Evolutionary conservation across 2,888 invertebrate genomes (phyloP), one percentile per base, ranked within the genome.

Genomic region (Brenthis ino): DNA sequence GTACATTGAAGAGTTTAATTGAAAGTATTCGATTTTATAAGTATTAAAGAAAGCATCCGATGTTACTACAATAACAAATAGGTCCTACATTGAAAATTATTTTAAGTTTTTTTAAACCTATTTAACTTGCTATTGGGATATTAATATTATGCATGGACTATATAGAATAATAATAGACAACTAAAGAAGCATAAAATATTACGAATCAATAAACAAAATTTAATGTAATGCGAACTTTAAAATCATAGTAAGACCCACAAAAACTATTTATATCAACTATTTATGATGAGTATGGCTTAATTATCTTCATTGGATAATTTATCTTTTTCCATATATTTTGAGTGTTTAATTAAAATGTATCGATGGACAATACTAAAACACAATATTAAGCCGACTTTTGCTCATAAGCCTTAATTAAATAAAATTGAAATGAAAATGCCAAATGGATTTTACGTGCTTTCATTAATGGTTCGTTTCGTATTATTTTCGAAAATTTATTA

Each of bases 361-460:
- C 76, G 71, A 78, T 79, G 76, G 79, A 82, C 82, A 80, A 80
- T 76, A 77, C 77, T 76, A 78, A 80, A 81, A 82, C 77, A 80
- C 77, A 79, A 80, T 78, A 81, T 82, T 79, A 81, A 80, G 77
- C 77, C 73, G 72, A 81, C 81, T 82, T 78, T 80, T 81, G 81
- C 85, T 81, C 85, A 85, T 86, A 86, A 87, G 86, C 90, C 85
- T 90, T 93, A 92, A 93, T 92, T 91, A 92, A 92, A 93, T 93
- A 91, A 92, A 91, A 92, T 91, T 90, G 89, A 91, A 91, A 91
- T 90, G 91, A 91, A 89, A 89, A 89, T 82, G 85, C 85, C 84
- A 89, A 92, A 92, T 92, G 93, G 93, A 91, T 92, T 92, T 91
- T 89, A 88, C 91, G 89, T 92, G 93, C 91, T 89, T 87, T 86